A percentile compares a stretch with the other conserved stretches of the same genome.
Evolutionary conservation across 2,113 vertebrate genomes (phyloP).

Genomic region (Campylomormyrus tamandua): DNA sequence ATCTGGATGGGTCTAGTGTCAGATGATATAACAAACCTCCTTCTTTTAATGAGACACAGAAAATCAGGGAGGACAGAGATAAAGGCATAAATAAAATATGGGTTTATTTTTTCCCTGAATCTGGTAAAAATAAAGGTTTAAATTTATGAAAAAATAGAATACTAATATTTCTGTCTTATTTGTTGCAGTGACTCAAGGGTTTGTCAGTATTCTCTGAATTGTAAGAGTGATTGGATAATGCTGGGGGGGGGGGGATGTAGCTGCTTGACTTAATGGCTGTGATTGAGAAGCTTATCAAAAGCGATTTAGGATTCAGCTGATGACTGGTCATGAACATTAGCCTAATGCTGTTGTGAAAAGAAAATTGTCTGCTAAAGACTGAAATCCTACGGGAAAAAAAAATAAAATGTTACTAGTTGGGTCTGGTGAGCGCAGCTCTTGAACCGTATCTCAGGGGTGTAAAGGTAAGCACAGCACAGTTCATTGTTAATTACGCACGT

Average conservation of each 20-base stretch:
- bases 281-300: not conserved
- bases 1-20: not conserved
- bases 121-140: not conserved
- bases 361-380: not conserved
- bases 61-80: not conserved
- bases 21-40: not conserved
- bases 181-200: not conserved
- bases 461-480: not conserved
- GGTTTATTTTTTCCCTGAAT: not conserved
- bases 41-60: not conserved
- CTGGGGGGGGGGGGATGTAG: not conserved
- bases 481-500: not conserved
- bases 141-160: not conserved
- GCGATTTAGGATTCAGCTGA: not conserved
- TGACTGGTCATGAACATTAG: not conserved
- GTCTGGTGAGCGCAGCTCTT: not conserved
- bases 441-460: not conserved
- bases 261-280: not conserved
- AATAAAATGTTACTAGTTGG: not conserved
- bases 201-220: not conserved
- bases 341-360: not conserved
- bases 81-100: not conserved
- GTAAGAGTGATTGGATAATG: not conserved
- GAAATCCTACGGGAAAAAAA: not conserved
- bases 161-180: not conserved